These are phyloP conservation scores for Drosophila conformis DNA, from an alignment of 2,888 invertebrate genomes.

Conservation along the genomic window DNA sequence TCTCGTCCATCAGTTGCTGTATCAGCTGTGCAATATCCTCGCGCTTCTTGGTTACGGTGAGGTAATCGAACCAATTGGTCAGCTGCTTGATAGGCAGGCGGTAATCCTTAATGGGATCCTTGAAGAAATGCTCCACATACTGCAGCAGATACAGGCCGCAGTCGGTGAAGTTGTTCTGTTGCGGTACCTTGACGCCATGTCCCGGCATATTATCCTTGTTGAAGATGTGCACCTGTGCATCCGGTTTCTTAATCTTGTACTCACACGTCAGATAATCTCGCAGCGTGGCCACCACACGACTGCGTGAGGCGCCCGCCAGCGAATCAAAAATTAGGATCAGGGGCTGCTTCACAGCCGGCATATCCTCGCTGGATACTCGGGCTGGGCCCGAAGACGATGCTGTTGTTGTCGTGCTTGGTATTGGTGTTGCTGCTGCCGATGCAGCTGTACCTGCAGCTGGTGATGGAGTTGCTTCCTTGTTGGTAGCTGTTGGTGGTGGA, in stretches of 20 bases:
- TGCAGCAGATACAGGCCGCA: slow-evolving; percentile 98
- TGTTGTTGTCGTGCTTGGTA: slow-evolving; percentile 23
- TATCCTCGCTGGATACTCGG: slow-evolving; percentile 38
- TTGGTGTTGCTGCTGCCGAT: slow-evolving; percentile 2
- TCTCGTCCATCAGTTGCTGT: slow-evolving; percentile 90
- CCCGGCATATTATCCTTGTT: slow-evolving; percentile 94
- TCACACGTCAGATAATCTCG: slow-evolving; percentile 96
- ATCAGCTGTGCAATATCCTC: slow-evolving; percentile 93
- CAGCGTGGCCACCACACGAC: slow-evolving; percentile 94
- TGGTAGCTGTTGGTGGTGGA: slow-evolving; percentile 43
- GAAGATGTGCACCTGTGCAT: slow-evolving; percentile 87
- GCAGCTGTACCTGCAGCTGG: not conserved
- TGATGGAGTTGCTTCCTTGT: slow-evolving; percentile 43
- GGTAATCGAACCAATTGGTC: slow-evolving; percentile 94
- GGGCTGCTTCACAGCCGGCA: slow-evolving; percentile 86
- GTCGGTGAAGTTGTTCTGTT: slow-evolving; percentile 98
- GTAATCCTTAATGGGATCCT: slow-evolving; percentile 93
- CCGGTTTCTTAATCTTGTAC: slow-evolving; percentile 89
- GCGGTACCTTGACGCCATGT: slow-evolving; percentile 96
- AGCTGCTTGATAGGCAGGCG: slow-evolving; percentile 92
- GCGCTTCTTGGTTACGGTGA: slow-evolving; percentile 93
- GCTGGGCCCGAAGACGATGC: slow-evolving; percentile 26
- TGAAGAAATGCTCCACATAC: slow-evolving; percentile 98
- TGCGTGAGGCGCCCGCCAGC: slow-evolving; percentile 92
- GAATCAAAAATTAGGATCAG: slow-evolving; percentile 98